Percentiles rank a stretch among this genome's conserved stretches.
phyloP scores from a whole-genome alignment of 2,797 vertebrate genomes.

The Sebastes miniatus region DNA sequence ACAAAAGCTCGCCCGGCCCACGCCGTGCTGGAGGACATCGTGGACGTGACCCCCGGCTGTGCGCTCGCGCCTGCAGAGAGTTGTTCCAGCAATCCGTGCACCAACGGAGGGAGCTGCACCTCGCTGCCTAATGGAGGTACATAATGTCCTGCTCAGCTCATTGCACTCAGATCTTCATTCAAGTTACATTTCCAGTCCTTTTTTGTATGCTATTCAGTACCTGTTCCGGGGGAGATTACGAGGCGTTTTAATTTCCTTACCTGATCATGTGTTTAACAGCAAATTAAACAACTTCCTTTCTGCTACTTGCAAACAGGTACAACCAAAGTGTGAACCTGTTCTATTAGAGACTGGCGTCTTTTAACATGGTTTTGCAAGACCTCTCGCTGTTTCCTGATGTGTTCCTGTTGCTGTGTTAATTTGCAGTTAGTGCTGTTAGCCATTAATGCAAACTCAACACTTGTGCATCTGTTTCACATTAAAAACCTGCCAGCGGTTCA shows the following conservation, averaged over 20 bases:
- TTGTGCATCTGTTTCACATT: constrained; percentile 30
- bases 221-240: background rate
- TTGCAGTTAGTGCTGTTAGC: constrained; percentile 5
- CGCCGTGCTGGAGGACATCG: constrained; percentile 90
- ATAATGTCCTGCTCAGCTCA: background rate
- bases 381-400: background rate
- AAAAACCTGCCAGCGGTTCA: constrained; percentile 25
- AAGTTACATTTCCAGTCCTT: background rate
- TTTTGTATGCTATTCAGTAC: too few species aligned
- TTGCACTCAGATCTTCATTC: background rate
- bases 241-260: background rate
- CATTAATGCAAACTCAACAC: constrained; percentile 13
- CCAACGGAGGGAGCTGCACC: constrained; percentile 91
- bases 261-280: background rate
- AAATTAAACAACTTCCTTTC: background rate
- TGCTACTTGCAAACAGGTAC: background rate
- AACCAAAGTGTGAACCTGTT: background rate
- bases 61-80: constrained; percentile 83
- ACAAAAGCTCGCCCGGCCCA: constrained; percentile 82
- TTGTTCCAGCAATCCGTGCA: constrained; percentile 93
- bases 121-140: constrained; percentile 89
- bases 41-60: constrained; percentile 90
- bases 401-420: background rate
- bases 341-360: background rate
- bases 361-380: background rate